A percentile compares a stretch with the other conserved stretches of the same genome.
Evolutionary conservation across 2,113 vertebrate genomes (phyloP).

Genomic region (Ceyx melanurus): DNA sequence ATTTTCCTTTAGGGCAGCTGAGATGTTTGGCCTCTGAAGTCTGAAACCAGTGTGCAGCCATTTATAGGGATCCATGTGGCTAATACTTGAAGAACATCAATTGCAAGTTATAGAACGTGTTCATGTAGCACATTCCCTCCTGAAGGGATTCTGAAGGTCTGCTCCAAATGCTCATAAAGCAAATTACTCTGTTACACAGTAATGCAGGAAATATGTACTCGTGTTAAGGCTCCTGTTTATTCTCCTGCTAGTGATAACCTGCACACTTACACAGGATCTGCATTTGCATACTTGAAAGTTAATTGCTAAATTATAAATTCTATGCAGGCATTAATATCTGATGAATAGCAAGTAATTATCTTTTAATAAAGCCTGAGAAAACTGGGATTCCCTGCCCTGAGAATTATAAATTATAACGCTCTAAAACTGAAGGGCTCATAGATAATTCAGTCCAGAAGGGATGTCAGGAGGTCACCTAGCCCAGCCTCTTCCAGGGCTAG

Average conservation of each 20-base stretch:
- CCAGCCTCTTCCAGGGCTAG: background rate
- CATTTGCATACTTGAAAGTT: conserved; percentile 43
- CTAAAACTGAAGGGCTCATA: background rate
- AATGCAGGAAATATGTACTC: background rate
- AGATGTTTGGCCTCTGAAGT: background rate
- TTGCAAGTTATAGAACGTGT: background rate
- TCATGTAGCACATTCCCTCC: background rate
- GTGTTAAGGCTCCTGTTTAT: background rate
- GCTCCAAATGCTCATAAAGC: background rate
- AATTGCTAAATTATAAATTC: conserved; percentile 49
- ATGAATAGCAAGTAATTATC: conserved; percentile 40
- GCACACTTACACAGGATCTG: background rate
- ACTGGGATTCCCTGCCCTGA: background rate
- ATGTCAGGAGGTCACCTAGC: background rate
- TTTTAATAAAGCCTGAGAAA: conserved; percentile 34
- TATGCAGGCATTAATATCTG: background rate
- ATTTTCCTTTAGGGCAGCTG: background rate
- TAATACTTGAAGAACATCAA: background rate
- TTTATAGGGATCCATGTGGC: background rate
- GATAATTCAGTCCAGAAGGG: background rate
- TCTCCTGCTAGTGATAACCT: background rate
- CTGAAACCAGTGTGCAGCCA: background rate
- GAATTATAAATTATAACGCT: background rate
- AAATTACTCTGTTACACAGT: background rate
- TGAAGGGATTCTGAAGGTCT: background rate